Evolutionary conservation across 2,888 invertebrate genomes (phyloP).

Genomic region (Ochropleura plecta): DNA sequence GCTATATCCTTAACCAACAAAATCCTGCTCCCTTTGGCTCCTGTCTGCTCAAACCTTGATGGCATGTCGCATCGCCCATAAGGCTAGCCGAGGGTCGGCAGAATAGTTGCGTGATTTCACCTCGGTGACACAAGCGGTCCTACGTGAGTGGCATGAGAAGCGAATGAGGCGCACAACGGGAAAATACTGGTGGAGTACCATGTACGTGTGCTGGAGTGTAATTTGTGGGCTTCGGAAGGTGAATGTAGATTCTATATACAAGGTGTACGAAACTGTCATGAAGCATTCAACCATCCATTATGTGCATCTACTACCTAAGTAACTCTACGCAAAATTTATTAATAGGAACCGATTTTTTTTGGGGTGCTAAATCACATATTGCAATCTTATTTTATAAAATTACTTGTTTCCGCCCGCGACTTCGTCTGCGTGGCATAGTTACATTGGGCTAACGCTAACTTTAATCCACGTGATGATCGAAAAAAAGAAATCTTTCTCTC

Average conservation of each 20-base stretch:
- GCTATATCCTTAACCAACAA: neutral
- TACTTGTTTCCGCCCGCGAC: no score
- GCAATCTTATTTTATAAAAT: no score
- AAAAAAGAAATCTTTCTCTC: no score
- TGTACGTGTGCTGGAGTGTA: conserved; percentile 1
- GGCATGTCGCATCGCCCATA: conserved; percentile 30
- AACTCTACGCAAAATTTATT: no score
- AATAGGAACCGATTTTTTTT: no score
- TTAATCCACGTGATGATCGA: no score
- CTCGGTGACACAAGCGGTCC: neutral
- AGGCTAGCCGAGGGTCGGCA: conserved; percentile 28
- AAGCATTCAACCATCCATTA: no score
- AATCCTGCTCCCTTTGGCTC: conserved; percentile 26
- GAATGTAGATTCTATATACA: conserved; percentile 1
- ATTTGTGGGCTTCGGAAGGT: conserved; percentile 1
- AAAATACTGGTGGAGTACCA: conserved; percentile 5
- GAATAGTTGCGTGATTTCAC: conserved; percentile 35
- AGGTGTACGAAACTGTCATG: no score
- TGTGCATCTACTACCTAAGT: no score
- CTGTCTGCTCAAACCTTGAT: conserved; percentile 29
- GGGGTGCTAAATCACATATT: no score
- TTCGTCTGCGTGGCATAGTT: no score
- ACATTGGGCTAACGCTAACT: no score
- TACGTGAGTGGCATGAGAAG: conserved; percentile 20
- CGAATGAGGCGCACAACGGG: conserved; percentile 34